Conservation (phyloP, 2,797 vertebrate genomes). For the Sebastes variabilis region DNA sequence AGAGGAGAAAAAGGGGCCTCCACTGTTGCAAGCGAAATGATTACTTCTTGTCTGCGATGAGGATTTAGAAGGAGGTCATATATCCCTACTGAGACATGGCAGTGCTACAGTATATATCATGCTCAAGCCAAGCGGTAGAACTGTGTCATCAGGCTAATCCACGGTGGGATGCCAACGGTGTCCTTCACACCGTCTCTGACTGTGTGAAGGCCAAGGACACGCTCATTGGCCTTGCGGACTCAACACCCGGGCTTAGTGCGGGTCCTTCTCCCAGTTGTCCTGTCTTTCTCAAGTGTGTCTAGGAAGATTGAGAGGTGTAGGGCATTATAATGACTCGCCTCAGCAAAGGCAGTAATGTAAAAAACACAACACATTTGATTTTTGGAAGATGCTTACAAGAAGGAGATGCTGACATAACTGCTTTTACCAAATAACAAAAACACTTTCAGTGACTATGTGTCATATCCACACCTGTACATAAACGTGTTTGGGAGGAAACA, state of each 20-base stretch:
- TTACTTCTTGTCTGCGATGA: slow-evolving; percentile 30
- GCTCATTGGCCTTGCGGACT: slow-evolving; percentile 1
- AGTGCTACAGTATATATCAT: slow-evolving; percentile 33
- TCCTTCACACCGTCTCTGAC: slow-evolving; percentile 41
- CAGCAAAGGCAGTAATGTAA: background rate
- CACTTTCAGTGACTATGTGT: background rate
- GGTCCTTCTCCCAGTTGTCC: background rate
- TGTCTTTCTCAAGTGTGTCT: background rate
- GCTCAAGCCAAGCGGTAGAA: slow-evolving; percentile 54
- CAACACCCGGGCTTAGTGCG: background rate
- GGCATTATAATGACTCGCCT: background rate
- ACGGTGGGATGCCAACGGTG: slow-evolving; percentile 34
- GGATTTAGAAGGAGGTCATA: slow-evolving; percentile 66
- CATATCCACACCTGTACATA: background rate
- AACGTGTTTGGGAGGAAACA: background rate
- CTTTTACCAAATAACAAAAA: slow-evolving; percentile 1
- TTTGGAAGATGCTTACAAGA: background rate
- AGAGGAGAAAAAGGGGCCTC: background rate
- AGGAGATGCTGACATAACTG: background rate
- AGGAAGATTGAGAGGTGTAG: background rate
- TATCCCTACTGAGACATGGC: slow-evolving; percentile 59
- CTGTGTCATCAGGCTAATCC: slow-evolving; percentile 64
- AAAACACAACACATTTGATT: background rate
- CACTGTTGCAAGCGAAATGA: slow-evolving; percentile 20
- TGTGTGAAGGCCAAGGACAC: slow-evolving; percentile 43